phyloP scores from a whole-genome alignment of 2,113 vertebrate genomes.

The Myrmecophaga tridactyla region DNA sequence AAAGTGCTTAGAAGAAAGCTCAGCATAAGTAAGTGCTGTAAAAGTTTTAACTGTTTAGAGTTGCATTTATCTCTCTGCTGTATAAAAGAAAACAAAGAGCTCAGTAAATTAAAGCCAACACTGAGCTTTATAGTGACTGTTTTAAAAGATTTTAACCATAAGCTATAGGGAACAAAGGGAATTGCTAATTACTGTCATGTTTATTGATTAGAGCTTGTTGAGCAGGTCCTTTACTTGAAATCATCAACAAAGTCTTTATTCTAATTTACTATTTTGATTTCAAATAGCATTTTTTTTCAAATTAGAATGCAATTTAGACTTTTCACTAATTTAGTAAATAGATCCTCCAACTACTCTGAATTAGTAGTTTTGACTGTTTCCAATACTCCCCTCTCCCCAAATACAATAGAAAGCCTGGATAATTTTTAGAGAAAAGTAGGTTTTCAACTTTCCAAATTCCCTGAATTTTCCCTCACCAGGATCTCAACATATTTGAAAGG shows the following conservation, averaged over 20 bases:
- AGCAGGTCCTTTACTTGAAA: constrained; percentile 51
- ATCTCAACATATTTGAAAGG: constrained; percentile 46
- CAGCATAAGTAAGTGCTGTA: not conserved
- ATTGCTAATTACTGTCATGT: not conserved
- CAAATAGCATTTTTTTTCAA: not conserved
- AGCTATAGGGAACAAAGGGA: constrained; percentile 4
- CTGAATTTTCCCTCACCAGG: constrained; percentile 29
- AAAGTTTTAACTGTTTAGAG: not conserved
- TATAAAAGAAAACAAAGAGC: not conserved
- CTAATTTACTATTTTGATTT: not conserved
- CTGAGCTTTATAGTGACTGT: not conserved
- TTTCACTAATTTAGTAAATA: constrained; percentile 32
- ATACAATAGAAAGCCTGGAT: not conserved
- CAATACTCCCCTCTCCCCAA: not conserved
- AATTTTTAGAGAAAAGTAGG: constrained; percentile 40
- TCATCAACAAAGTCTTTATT: constrained; percentile 33
- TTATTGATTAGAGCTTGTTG: constrained; percentile 26
- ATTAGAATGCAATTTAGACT: constrained; percentile 11
- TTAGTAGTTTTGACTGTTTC: not conserved
- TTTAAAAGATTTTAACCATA: constrained; percentile 24
- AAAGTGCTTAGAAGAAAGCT: not conserved
- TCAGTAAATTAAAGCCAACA: not conserved
- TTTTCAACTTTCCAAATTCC: not conserved
- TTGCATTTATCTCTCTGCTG: not conserved
- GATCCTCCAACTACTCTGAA: not conserved